Percentiles rank a stretch among this genome's conserved stretches.
These are phyloP conservation scores for Patella ulyssiponensis DNA, from an alignment of 2,888 invertebrate genomes.

Conservation along the genomic window DNA sequence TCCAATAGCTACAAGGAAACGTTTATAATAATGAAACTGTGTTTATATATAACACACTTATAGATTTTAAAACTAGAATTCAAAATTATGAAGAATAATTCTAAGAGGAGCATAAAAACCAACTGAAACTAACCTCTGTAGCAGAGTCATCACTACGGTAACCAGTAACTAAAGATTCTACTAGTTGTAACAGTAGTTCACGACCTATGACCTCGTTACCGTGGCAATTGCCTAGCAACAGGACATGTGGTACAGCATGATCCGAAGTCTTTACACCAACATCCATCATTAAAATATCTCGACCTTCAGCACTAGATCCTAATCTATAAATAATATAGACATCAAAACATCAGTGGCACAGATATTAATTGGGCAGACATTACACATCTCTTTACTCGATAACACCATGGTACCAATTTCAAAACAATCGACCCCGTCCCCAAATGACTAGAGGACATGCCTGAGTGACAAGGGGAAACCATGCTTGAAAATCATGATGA, in stretches of 20 bases:
- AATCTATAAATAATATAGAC: background rate
- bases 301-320: background rate
- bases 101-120: background rate
- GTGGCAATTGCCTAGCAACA: constrained; percentile 67
- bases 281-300: constrained; percentile 3
- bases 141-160: constrained; percentile 62
- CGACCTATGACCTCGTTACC: constrained; percentile 70
- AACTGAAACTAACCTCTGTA: constrained; percentile 53
- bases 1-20: constrained; percentile 55
- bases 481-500: no score
- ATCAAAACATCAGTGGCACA: no score
- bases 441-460: no score
- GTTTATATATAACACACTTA: no score
- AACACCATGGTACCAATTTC: no score
- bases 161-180: constrained; percentile 59
- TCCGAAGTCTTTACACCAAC: constrained; percentile 3
- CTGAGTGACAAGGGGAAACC: no score
- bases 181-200: constrained; percentile 68
- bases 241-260: constrained; percentile 52
- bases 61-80: no score
- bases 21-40: background rate
- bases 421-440: no score
- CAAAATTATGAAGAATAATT: background rate
- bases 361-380: no score
- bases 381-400: no score